Conservation (phyloP, 2,797 vertebrate species). For the Chaetodon trifasciatus region DNA sequence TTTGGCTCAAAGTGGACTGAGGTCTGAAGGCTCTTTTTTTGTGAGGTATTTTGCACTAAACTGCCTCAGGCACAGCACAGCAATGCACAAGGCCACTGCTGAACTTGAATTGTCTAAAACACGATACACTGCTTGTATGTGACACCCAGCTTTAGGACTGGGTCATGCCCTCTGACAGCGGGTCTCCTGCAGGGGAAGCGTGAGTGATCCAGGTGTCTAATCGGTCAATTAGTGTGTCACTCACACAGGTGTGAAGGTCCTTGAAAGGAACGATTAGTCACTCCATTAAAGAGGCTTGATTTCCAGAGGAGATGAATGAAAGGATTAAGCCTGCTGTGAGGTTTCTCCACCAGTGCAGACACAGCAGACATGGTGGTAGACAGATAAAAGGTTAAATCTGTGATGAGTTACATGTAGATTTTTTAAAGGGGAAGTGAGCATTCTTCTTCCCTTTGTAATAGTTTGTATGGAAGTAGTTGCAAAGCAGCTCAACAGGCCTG, state of each 20-base stretch:
- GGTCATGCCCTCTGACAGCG: conserved; percentile 20
- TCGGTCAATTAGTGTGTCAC: conserved; percentile 49
- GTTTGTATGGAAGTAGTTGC: too few relatives aligned
- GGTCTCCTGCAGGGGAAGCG: conserved; percentile 8
- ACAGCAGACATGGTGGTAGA: not conserved
- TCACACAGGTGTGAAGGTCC: conserved; percentile 40
- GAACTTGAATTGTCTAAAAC: conserved; percentile 37
- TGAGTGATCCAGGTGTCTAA: conserved; percentile 58
- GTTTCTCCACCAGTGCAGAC: not conserved
- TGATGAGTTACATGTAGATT: not conserved
- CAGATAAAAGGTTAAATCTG: not conserved
- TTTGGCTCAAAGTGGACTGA: not conserved
- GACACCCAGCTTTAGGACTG: conserved; percentile 14
- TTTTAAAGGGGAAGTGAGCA: not conserved
- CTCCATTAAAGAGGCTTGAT: conserved; percentile 18
- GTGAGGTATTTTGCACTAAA: not conserved
- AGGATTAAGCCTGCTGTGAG: conserved; percentile 31
- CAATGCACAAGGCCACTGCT: conserved; percentile 24
- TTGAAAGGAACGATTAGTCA: conserved; percentile 34
- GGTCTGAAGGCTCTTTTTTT: conserved; percentile 4
- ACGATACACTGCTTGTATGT: conserved; percentile 14
- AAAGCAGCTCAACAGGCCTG: too few relatives aligned
- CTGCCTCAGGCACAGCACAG: conserved; percentile 4
- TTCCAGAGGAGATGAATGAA: conserved; percentile 26
- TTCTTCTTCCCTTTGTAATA: too few relatives aligned